Base-by-base conservation (phyloP, 1,140 invertebrate genomes). In the Parasteatoda tepidariorum region DNA sequence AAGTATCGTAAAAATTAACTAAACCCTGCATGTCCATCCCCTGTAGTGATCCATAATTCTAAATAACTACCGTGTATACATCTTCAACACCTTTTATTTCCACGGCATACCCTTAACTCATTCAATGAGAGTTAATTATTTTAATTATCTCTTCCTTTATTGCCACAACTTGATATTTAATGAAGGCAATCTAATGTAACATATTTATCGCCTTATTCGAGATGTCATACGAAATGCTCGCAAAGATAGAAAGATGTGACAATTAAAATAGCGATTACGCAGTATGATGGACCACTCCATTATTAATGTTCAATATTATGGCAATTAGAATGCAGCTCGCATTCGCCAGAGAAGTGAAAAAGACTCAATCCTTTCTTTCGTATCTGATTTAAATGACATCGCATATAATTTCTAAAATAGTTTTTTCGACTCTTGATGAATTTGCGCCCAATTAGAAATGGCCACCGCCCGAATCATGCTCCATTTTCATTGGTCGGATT, bases 311-410 rank as follows among this genome's bases (percentile, higher is more conserved):
- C 34, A 55, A 22, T 30, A 33, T 9, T 31, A 66, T 26, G 11
- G 24, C 13, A 9, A 26, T 62, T 3, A 5, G 22, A n/a, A 75
- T 62, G 11, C 73, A 6, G 11, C 18, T 41, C 73, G 62, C 73
- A 55, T 61, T 13, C 31, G 6, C 54, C 26, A n/a, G 57, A 73
- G 31, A 57, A 41, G 70, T 73, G 70, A 59, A 55, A 30, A 73
- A 73, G 54, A 22, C 70, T 73, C 28, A 22, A 73, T 57, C 41
- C 70, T 59, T 73, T 59, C 55, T 73, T 31, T 73, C 11, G 24
- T 75, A 75, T 75, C 31, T 57, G 73, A 75, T 75, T 75, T 75
- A 62, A 75, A 75, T 75, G 55, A 75, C 73, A 48, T 61, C 73
- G 73, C 57, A 75, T 75, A 75, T 75, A 55, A 75, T 75, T 62